These are phyloP conservation scores for Saccostrea cuccullata DNA, from an alignment of 1,140 invertebrate genomes.

Conservation along the genomic window DNA sequence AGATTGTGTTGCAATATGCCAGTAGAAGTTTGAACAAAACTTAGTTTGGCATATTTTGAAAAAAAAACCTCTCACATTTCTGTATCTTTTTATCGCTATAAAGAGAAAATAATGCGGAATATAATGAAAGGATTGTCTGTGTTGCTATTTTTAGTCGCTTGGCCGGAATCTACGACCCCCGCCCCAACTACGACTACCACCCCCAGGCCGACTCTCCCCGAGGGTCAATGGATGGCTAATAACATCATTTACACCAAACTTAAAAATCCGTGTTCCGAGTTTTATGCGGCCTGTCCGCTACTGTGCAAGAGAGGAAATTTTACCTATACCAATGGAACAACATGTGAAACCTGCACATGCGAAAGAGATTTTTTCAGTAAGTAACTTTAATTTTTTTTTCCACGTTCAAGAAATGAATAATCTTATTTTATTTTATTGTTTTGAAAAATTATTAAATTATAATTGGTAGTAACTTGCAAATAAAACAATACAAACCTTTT, in stretches of 20 bases:
- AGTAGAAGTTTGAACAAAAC: too few relatives aligned
- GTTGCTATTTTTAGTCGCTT: slow-evolving; percentile 17
- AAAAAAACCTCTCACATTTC: too few relatives aligned
- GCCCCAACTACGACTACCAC: background rate
- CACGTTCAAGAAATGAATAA: background rate
- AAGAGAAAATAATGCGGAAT: too few relatives aligned
- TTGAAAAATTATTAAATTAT: too few relatives aligned
- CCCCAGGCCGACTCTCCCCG: background rate
- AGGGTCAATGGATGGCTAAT: slow-evolving; percentile 24
- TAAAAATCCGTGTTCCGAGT: background rate
- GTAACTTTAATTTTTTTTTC: background rate
- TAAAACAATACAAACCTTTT: too few relatives aligned
- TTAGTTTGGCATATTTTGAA: too few relatives aligned
- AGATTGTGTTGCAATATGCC: too few relatives aligned
- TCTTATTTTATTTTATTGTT: too few relatives aligned
- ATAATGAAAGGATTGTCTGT: background rate
- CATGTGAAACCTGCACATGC: background rate
- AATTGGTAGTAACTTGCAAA: too few relatives aligned
- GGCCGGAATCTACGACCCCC: slow-evolving; percentile 1
- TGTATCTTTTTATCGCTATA: too few relatives aligned
- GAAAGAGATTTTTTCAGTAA: background rate
- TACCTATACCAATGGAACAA: background rate
- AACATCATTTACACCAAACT: slow-evolving; percentile 25
- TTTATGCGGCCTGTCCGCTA: background rate
- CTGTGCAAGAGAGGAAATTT: background rate